Conservation (phyloP, 2,113 vertebrate genomes). For the Ailuropoda melanoleuca region DNA sequence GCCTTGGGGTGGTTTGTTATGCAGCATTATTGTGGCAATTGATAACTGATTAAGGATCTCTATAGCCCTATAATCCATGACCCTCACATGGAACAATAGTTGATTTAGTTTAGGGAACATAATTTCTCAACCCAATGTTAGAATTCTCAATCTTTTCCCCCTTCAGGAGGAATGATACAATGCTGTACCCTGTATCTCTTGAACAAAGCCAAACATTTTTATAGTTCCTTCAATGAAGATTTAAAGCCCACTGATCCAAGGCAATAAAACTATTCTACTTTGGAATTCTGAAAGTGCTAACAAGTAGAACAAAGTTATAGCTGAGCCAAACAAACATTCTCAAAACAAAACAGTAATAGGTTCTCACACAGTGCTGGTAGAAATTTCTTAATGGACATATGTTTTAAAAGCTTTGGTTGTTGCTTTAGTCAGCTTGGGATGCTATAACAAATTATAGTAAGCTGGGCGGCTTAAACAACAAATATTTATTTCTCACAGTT, state of each 20-base stretch:
- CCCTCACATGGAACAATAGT: not conserved
- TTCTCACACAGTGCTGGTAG: not conserved
- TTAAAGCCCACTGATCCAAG: not conserved
- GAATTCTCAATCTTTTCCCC: not conserved
- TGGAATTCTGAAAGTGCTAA: not conserved
- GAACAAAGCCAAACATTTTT: conserved; percentile 8
- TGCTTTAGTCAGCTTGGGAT: not conserved
- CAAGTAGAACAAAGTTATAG: not conserved
- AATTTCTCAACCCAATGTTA: not conserved
- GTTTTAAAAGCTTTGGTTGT: not conserved
- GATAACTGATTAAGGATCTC: not conserved
- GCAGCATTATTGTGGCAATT: not conserved
- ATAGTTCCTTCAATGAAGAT: not conserved
- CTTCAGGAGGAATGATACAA: not conserved
- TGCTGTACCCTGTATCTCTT: not conserved
- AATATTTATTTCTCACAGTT: not conserved
- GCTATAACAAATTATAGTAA: not conserved
- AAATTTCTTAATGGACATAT: not conserved
- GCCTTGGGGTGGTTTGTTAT: not conserved
- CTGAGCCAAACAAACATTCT: not conserved
- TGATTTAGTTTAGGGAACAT: not conserved
- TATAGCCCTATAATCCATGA: not conserved
- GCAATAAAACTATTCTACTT: not conserved
- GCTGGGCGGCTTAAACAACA: not conserved
- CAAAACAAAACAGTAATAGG: not conserved